phyloP scores from a whole-genome alignment of 2,888 invertebrate genomes.

The Aspidapion aeneum region DNA sequence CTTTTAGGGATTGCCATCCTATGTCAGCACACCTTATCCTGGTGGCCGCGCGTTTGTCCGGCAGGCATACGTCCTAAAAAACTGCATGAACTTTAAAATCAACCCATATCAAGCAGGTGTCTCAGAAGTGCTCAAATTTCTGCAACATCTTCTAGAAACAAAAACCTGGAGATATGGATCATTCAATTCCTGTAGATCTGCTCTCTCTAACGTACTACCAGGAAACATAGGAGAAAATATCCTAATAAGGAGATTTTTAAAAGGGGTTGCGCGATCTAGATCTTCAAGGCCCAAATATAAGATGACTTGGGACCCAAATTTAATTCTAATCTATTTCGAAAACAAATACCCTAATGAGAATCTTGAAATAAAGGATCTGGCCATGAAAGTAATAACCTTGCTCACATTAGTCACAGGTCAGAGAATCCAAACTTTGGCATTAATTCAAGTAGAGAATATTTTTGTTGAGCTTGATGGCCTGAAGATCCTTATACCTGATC shows the following conservation, averaged over 20 bases:
- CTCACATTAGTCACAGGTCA: conserved; percentile 18
- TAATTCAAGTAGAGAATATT: conserved; percentile 15
- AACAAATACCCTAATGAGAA: not conserved
- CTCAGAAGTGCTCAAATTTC: not conserved
- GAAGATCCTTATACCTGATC: conserved; percentile 11
- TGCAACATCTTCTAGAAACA: not conserved
- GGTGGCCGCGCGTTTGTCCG: conserved; percentile 7
- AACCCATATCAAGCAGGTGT: not conserved
- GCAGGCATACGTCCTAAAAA: not conserved
- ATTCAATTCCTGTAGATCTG: conserved; percentile 6
- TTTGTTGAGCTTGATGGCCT: not conserved
- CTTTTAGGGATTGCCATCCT: conserved; percentile 1
- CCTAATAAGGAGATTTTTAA: conserved; percentile 4
- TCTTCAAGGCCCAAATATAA: conserved; percentile 9
- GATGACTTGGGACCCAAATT: conserved; percentile 8
- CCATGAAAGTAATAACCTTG: conserved; percentile 16
- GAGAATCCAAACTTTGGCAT: conserved; percentile 18
- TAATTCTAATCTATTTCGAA: conserved; percentile 4
- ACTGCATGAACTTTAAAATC: not conserved
- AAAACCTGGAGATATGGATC: not conserved
- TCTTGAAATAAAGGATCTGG: conserved; percentile 5
- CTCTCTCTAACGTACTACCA: not conserved
- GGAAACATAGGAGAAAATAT: not conserved
- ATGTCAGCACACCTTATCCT: conserved; percentile 5
- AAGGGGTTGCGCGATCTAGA: conserved; percentile 2